phyloP scores from a whole-genome alignment of 2,888 invertebrate species.

The Bellardia bayeri region DNA sequence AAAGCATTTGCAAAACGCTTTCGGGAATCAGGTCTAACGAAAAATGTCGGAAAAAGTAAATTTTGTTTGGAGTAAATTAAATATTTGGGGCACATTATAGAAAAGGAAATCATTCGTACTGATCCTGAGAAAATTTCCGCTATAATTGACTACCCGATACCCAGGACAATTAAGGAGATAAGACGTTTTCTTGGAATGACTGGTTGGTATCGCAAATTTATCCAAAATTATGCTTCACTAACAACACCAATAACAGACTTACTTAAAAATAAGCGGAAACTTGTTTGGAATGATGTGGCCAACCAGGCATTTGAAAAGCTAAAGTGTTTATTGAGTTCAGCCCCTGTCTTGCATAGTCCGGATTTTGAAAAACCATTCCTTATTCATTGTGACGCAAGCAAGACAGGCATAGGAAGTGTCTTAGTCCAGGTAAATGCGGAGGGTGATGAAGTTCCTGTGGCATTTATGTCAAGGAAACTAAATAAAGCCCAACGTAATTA shows the following conservation, averaged over 20 bases:
- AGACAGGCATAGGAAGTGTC: slow-evolving; percentile 20
- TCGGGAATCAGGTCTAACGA: neutral
- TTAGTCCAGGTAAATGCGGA: neutral
- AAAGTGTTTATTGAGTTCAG: slow-evolving; percentile 11
- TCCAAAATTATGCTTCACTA: neutral
- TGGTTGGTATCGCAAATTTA: neutral
- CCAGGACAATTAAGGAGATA: slow-evolving; percentile 25
- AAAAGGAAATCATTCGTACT: slow-evolving; percentile 17
- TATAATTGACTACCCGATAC: slow-evolving; percentile 35
- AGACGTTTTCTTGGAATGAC: slow-evolving; percentile 5
- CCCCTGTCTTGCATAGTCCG: slow-evolving; percentile 26
- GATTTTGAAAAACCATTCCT: slow-evolving; percentile 62
- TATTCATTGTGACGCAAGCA: slow-evolving; percentile 61
- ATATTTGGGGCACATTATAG: neutral
- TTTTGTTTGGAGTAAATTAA: slow-evolving; percentile 9
- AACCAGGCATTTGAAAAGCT: slow-evolving; percentile 7
- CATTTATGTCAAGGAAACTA: neutral
- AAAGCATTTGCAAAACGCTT: neutral
- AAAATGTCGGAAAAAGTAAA: slow-evolving; percentile 9
- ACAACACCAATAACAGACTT: neutral
- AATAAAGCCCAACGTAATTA: neutral
- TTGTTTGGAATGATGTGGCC: neutral
- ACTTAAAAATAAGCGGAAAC: neutral
- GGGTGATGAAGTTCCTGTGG: slow-evolving; percentile 4
- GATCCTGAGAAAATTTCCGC: neutral